A percentile compares a stretch with the other conserved stretches of the same genome.
These are phyloP conservation scores for Euzetes globulus DNA, from an alignment of 2,888 invertebrate species.

Conservation along the genomic window DNA sequence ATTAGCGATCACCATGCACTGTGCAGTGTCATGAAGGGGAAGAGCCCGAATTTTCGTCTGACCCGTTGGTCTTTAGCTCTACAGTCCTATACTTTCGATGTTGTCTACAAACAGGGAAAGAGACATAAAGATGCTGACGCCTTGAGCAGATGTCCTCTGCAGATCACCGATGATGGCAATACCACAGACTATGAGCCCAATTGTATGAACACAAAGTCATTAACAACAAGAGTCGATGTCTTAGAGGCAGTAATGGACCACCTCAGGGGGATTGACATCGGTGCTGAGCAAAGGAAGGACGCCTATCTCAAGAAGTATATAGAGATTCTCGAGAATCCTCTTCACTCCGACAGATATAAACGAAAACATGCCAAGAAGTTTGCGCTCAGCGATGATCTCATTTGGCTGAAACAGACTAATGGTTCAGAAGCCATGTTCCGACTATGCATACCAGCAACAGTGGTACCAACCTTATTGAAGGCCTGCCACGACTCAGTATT, in stretches of 20 bases:
- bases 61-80: neutral
- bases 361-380: too few relatives aligned
- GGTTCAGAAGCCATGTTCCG: neutral
- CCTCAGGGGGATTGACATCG: too few relatives aligned
- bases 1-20: neutral
- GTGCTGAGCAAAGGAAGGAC: too few relatives aligned
- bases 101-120: neutral
- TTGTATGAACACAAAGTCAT: neutral
- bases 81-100: neutral
- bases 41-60: neutral
- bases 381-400: too few relatives aligned
- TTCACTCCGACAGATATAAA: too few relatives aligned
- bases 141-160: neutral
- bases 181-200: neutral
- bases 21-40: neutral
- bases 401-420: too few relatives aligned
- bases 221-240: too few relatives aligned
- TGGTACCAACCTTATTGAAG: neutral
- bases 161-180: neutral
- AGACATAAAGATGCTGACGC: neutral
- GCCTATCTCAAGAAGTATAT: too few relatives aligned
- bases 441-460: neutral
- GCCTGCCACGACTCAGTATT: neutral
- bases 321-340: too few relatives aligned
- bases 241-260: too few relatives aligned